Base-by-base conservation (phyloP, 64 coral and sea anemone genomes). In the Montipora cactus region DNA sequence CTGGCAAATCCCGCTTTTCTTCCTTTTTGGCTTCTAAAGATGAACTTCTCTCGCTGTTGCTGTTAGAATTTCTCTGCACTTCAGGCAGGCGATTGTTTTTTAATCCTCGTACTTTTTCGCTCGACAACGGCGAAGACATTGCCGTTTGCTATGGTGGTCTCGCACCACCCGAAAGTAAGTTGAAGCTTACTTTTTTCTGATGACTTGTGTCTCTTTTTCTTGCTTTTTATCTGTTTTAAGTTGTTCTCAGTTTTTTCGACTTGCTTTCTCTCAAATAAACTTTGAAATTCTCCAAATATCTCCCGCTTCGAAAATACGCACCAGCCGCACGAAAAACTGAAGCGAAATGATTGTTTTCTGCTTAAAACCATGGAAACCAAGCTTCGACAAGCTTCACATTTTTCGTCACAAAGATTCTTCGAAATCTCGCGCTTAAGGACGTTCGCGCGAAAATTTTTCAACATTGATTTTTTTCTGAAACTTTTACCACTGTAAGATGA, bases 281-380 rank as follows among this genome's bases (percentile, higher is more conserved):
- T 37, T 10, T 23, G 53, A 59, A 81, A 81, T 14, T 59, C 23
- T 37, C 49, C 53, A 62, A 57, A 62, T 62, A 13, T 61, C 12
- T 15, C 12, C 23, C 11, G 79, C 79, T 81, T 52, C 79, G 9
- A 81, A 81, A 15, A 57, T 62, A 57, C n/a, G 55, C 44, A 81
- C 79, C 5, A 10, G 44, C 2, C 55, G 79, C 79, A 81, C 55
- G 52, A 55, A 81, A 59, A 44, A 25, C 79, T 37, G 79, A 81
- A 81, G 79, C 79, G 69, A 81, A 81, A 81, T 81, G 79, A 81
- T 45, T 81, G 79, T 62, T 62, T 62, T 81, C 22, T 28, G 21
- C 8, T 37, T 18, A 16, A 59, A 28, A 13, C 79, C 79, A 81
- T 81, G 79, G 79, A 81, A 81, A 81, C 55, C 19, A 15, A 13